A percentile compares a stretch with the other conserved stretches of the same genome.
Conservation (phyloP, 2,113 vertebrate genomes). For the Leucosticte australis region DNA sequence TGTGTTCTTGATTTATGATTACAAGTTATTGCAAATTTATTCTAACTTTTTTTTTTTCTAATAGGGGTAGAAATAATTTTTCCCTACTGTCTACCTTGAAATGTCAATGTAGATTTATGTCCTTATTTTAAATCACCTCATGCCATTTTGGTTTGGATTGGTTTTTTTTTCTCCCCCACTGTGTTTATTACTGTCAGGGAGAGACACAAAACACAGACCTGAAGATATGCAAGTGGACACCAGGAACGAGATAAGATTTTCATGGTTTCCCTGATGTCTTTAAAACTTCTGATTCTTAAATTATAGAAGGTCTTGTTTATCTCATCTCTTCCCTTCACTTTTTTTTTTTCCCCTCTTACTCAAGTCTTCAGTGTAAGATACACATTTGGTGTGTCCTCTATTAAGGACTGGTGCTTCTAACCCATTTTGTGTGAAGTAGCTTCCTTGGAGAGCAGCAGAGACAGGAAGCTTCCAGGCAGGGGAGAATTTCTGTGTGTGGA, state of each 20-base stretch:
- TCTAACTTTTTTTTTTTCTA: neutral
- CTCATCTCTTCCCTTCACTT: neutral
- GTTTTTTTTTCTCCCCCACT: neutral
- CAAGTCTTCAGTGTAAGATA: neutral
- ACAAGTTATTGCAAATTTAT: neutral
- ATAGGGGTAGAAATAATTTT: neutral
- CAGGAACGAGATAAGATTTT: neutral
- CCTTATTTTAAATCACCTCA: neutral
- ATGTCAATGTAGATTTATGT: neutral
- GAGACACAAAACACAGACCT: neutral
- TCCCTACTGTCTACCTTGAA: neutral
- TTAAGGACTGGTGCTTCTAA: neutral
- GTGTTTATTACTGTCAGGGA: neutral
- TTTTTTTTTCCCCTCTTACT: neutral
- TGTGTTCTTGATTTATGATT: neutral
- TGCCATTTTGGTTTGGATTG: rapidly evolving
- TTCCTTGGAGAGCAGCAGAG: neutral
- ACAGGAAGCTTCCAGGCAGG: neutral
- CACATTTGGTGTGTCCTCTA: neutral
- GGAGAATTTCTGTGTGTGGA: neutral
- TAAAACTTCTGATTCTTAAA: neutral
- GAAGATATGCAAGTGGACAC: neutral
- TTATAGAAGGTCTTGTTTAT: neutral
- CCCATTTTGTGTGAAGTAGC: neutral
- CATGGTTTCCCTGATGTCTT: neutral